A percentile compares a stretch with the other conserved stretches of the same genome.
Conservation (phyloP, 2,113 vertebrate genomes). For the Oreotragus oreotragus region DNA sequence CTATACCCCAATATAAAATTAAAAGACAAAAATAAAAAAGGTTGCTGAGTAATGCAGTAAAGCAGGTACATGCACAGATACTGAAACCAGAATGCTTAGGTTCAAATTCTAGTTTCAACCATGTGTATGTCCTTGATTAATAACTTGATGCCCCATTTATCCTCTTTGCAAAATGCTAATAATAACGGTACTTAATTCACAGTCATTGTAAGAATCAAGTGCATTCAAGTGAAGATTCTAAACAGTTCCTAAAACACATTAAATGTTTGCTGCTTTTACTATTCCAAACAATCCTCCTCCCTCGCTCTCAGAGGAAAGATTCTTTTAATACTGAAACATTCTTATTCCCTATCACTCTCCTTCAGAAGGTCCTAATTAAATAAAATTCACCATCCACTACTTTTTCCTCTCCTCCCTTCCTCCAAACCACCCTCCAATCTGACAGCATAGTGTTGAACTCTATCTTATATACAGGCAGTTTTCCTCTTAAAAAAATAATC, state of each 20-base stretch:
- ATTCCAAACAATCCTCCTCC: background rate
- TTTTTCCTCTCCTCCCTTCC: background rate
- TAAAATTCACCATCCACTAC: background rate
- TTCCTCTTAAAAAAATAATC: background rate
- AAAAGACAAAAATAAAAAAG: background rate
- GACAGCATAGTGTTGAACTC: background rate
- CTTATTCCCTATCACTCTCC: background rate
- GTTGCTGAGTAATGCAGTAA: background rate
- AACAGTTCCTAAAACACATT: background rate
- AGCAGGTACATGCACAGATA: background rate
- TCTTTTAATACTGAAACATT: background rate
- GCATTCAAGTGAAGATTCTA: background rate
- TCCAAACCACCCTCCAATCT: background rate
- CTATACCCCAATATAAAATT: background rate
- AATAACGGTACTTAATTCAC: background rate
- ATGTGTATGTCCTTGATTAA: background rate
- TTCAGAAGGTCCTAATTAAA: background rate
- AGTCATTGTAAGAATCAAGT: background rate
- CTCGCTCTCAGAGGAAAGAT: background rate
- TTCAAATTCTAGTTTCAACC: background rate
- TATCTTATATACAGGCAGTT: background rate
- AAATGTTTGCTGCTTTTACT: background rate
- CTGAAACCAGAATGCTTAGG: background rate
- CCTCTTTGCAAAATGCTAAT: background rate
- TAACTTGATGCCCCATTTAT: background rate